phyloP scores from a whole-genome alignment of 2,888 invertebrate genomes.

The Agrotis ipsilon region DNA sequence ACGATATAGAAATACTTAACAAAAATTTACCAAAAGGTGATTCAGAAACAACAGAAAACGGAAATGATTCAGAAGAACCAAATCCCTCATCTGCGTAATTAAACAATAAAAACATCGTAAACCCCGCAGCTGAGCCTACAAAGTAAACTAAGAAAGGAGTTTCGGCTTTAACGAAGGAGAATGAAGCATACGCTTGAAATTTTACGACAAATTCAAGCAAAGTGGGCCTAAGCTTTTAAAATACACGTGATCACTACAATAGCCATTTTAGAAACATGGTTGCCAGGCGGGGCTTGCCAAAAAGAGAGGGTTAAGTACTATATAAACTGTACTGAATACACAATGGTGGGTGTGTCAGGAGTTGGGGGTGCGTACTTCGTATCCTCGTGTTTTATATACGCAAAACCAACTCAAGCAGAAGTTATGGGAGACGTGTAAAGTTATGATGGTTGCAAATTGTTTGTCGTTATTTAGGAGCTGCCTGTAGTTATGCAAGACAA shows the following conservation, averaged over 20 bases:
- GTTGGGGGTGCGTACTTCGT: conserved; percentile 49
- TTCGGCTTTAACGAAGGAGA: conserved; percentile 32
- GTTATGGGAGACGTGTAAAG: conserved; percentile 70
- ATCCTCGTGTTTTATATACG: conserved; percentile 71
- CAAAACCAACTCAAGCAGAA: conserved; percentile 71
- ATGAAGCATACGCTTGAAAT: conserved; percentile 42
- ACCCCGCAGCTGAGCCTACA: conserved; percentile 35
- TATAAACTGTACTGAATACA: conserved; percentile 79
- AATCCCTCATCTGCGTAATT: conserved; percentile 53
- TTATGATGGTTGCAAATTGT: conserved; percentile 67
- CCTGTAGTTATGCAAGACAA: conserved; percentile 26
- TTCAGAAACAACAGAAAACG: conserved; percentile 31
- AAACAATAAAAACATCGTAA: conserved; percentile 50
- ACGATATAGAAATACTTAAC: not conserved
- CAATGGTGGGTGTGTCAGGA: conserved; percentile 67
- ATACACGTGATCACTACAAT: conserved; percentile 41
- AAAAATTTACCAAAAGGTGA: not conserved
- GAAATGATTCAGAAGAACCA: conserved; percentile 17
- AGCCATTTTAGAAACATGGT: conserved; percentile 58
- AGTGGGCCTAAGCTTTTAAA: conserved; percentile 45
- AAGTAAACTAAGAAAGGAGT: conserved; percentile 36
- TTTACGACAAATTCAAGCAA: conserved; percentile 37
- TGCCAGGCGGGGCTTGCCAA: conserved; percentile 71
- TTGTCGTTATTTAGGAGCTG: conserved; percentile 53
- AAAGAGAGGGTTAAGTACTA: conserved; percentile 79